Base-by-base conservation (phyloP, 2,888 invertebrate species). In the Hypomecis punctinalis region DNA sequence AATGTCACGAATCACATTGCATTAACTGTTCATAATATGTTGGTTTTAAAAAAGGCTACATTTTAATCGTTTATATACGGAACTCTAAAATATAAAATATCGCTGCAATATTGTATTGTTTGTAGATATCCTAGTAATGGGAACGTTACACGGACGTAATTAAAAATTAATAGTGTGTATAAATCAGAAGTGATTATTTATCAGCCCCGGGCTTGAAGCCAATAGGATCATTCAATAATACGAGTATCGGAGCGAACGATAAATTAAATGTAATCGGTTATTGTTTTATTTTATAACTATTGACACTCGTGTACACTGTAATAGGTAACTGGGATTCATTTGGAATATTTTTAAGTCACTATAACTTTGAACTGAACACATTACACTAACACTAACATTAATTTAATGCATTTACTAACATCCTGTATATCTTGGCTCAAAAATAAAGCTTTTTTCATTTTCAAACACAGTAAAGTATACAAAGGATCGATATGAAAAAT, bases 81-180 rank as follows among this genome's bases (percentile, higher is more conserved):
- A 23, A 23, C 23, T 23, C 23, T 23, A 23, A 23, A 23, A 23
- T 3, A 3, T 23, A 23, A 23, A 23, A 23, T 23, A 23, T 23
- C 1, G 3, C 23, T 23, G 23, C 36, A n/a, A 48, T 39, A 59
- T 39, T 35, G 47, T 54, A 67, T 55, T 68, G 68, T 73, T 73
- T 65, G 66, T 69, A 79, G 78, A 73, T 74, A 77, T 73, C 63
- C 63, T 54, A 39, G 48, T 64, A 79, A 81, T 79, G 71, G 69
- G 70, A 68, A 63, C 75, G 79, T 78, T 75, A 71, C 66, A 63
- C 68, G 64, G 63, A 66, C 72, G 70, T 81, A 81, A 84, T 84
- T 83, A 82, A 85, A 83, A 79, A 71, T 69, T 79, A 77, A 82
- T 80, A 72, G 77, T 73, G 73, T 72, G 64, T 68, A 84, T 85